Percentiles rank a stretch among this genome's conserved stretches.
Conservation (phyloP, 92 coral and sea anemone species). For the Anthopleura xanthogrammica region DNA sequence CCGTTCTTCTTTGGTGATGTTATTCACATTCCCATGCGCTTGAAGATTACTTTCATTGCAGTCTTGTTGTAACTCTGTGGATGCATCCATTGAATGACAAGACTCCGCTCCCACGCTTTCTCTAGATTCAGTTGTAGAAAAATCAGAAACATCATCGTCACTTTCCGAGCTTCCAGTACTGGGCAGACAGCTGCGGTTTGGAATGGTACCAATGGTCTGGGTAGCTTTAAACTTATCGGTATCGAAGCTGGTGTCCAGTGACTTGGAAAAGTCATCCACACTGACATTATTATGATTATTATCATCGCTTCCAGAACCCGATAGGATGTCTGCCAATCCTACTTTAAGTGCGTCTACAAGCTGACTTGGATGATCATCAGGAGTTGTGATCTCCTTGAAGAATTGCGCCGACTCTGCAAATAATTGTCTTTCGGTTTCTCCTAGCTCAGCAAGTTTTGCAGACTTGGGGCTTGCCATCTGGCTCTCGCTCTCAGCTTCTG, state of each 20-base stretch:
- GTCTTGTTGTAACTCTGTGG: neutral
- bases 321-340: conserved; percentile 40
- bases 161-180: conserved; percentile 22
- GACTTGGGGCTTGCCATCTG: neutral
- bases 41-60: neutral
- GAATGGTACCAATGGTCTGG: neutral
- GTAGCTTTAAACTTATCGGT: neutral
- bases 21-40: neutral
- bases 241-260: conserved; percentile 17
- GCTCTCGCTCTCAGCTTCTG: neutral
- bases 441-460: neutral
- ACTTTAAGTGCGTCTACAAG: conserved; percentile 48
- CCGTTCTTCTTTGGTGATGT: neutral
- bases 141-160: conserved; percentile 36
- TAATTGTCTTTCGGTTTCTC: conserved; percentile 18
- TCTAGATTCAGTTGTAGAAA: conserved; percentile 41
- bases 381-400: conserved; percentile 15
- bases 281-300: conserved; percentile 12
- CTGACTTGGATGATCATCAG: conserved; percentile 40
- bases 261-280: conserved; percentile 22
- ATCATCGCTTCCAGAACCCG: conserved; percentile 22
- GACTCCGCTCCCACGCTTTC: conserved; percentile 28
- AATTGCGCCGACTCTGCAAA: conserved; percentile 22
- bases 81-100: neutral
- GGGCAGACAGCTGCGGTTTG: neutral